Evolutionary conservation across 2,888 invertebrate genomes (phyloP), one percentile per base, ranked within the genome.

Genomic region (Agrilus cyanescens): DNA sequence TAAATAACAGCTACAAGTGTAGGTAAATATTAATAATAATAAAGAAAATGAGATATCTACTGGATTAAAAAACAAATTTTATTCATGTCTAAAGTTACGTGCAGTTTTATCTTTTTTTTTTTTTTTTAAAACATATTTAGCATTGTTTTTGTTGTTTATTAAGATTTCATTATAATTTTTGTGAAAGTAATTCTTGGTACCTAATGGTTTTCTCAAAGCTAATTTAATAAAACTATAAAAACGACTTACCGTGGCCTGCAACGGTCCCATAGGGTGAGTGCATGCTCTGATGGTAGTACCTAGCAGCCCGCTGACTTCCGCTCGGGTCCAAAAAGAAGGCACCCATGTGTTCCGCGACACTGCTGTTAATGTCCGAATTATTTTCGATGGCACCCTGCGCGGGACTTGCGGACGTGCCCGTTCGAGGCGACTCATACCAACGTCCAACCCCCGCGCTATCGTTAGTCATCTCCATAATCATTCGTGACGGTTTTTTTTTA

Each of bases 391-490:
- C 54, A 38, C 62, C 62, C 47, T 63, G 63, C 31, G 50, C 63
- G 35, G 67, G 66, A 57, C 65, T 65, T 13, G 62, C 63, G 38
- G 62, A 61, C 15, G 63, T 60, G 34, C 65, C 65, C 45, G 67
- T 61, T 48, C 69, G 63, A 41, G 68, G 69, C 45, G 63, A 59
- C 51, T 69, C 69, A 59, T 69, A 69, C 69, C 69, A 69, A 49
- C 68, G 62, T 52, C 66, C 66, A 48, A 66, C 63, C 52, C 62
- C 63, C 52, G 62, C 60, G 48, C 62, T 56, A 53, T 66, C 66
- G 56, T 65, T 67, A 50, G 67, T 64, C 68, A 68, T 68, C 66
- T 69, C 68, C 69, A 69, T 69, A 62, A 64, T 67, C 65, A 64
- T 65, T 46, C 37, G 56, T 55, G 51, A 49, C 8, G 8, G 25